Base-by-base conservation (phyloP, 2,888 invertebrate species). In the Drosophila cognata region DNA sequence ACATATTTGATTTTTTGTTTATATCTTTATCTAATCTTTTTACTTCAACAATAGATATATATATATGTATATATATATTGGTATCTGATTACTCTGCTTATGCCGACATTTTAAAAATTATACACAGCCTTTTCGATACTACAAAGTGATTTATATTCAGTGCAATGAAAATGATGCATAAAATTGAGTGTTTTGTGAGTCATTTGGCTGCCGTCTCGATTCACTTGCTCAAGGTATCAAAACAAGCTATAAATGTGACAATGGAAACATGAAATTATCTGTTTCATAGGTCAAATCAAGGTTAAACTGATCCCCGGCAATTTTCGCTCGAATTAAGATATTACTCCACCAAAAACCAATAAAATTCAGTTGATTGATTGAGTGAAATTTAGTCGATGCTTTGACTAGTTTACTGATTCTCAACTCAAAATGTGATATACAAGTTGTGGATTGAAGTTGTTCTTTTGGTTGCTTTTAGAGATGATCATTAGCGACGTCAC, bases 401-500 rank as follows among this genome's bases (percentile, higher is more conserved):
- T 10, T 25, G 53, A 18, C 10, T 53, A 13, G 10, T 41, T 33
- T 33, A 18, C 33, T 11, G 8, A 21, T 28, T 48, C 10, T 36
- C 28, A 52, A 36, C 59, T 29, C 2, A 31, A 31, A 38, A 35
- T 25, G 36, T 53, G 52, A 46, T 21, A 46, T 21, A 18, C 31
- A 33, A 57, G n/a, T 28, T 38, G 38, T 4, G 21, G 51, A 52
- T 46, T 33, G 18, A 16, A 2, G 1, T 16, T 6, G 16, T 35
- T 10, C 25, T 50, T 31, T 46, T 56, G 65, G 21, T 38, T 13
- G 11, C 11, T 38, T 58, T 33, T 43, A 0, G 29, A 41, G n/a
- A 18, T 52, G 38, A 60, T 70, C 51, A 62, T 78, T 84, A 84
- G 89, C 84, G 63, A 21, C 21, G 61, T 3, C 0, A 18, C 3